phyloP scores from a whole-genome alignment of 2,113 vertebrate genomes.

The Tiliqua scincoides region DNA sequence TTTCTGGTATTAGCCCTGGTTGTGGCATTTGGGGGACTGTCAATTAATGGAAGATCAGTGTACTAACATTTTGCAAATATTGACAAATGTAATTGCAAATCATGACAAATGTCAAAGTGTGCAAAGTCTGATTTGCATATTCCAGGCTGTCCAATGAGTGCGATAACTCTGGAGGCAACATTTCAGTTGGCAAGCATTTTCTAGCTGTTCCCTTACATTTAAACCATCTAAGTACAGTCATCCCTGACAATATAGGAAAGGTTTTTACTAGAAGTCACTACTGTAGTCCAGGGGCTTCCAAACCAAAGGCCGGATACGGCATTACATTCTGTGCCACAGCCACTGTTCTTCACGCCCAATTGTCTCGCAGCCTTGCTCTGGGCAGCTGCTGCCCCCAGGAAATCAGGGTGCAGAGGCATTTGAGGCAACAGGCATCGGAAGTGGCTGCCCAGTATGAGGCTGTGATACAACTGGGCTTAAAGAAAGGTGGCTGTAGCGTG shows the following conservation, averaged over 20 bases:
- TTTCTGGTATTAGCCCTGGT: background rate
- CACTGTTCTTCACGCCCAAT: no score
- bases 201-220: background rate
- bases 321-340: no score
- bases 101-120: background rate
- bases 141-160: background rate
- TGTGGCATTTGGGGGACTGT: background rate
- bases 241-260: background rate
- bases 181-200: background rate
- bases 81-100: no score
- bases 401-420: no score
- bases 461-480: no score
- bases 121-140: background rate
- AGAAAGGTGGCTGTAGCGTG: no score
- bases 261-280: background rate
- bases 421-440: no score
- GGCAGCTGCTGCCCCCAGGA: no score
- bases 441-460: no score
- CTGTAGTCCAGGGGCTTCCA: no score
- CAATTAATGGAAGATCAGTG: background rate
- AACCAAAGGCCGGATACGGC: no score
- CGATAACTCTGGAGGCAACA: background rate
- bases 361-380: no score
- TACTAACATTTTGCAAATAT: background rate
- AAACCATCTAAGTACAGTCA: background rate